Conservation (phyloP, 2,888 invertebrate species). For the Callyntrura guangdongensis region DNA sequence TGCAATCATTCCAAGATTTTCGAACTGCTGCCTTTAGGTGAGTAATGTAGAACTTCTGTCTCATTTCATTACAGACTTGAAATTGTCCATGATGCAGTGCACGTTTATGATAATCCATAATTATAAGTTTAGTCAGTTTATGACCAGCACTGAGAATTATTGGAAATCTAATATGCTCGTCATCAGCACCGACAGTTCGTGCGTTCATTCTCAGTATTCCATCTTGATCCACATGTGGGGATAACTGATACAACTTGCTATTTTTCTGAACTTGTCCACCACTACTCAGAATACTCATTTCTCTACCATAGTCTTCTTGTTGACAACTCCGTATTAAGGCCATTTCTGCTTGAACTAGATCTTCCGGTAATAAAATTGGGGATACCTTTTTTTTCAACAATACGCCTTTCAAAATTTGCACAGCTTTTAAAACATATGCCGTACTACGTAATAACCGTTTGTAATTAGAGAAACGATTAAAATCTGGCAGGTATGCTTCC, state of each 20-base stretch:
- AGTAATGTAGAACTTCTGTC: conserved; percentile 29
- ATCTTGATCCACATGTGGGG: background rate
- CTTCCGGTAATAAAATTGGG: background rate
- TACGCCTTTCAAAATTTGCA: too few species aligned
- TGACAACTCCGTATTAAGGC: background rate
- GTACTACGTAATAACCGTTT: too few species aligned
- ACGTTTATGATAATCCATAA: background rate
- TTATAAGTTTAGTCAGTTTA: background rate
- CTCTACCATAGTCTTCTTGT: background rate
- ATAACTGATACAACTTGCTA: background rate
- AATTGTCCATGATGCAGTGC: background rate
- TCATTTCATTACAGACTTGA: background rate
- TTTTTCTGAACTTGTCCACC: background rate
- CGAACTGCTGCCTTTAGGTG: background rate
- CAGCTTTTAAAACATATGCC: too few species aligned
- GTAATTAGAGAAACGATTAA: too few species aligned
- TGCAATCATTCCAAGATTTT: background rate
- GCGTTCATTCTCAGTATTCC: conserved; percentile 15
- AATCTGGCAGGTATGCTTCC: too few species aligned
- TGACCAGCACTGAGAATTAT: conserved; percentile 1
- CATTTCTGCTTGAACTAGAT: background rate
- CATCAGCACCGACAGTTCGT: background rate
- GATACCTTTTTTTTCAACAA: too few species aligned
- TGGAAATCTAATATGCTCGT: background rate
- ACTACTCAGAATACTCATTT: background rate